Evolutionary conservation across 2,113 vertebrate genomes (phyloP), one percentile per base, ranked within the genome.

Genomic region (Amazona guildingii): DNA sequence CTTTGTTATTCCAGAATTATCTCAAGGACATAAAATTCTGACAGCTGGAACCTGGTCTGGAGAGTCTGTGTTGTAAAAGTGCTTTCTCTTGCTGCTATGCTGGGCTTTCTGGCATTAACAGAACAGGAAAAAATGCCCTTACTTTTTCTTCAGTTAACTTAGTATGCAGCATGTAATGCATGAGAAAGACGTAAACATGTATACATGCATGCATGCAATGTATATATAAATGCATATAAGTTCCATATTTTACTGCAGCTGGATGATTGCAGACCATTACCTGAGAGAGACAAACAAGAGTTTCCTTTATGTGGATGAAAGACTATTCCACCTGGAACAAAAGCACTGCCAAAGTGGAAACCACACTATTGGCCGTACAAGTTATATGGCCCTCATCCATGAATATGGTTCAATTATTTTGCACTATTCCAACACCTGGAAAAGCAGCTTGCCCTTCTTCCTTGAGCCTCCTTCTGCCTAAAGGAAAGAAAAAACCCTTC

Each of bases 1-100:
- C 78, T 97, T 83, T 96, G 95, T 96, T 97, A 96, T 97, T 96
- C 95, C 96, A 96, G 49, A 96, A 96, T 91, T 74, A 87, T 95
- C 96, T 87, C 95, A 63, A 96, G 91, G 92, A 96, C 96, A 96
- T 96, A 97, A 96, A 96, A 95, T 96, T 96, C 91, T 4, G 35
- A 96, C 95, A 96, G 95, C 96, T 97, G 96, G 96, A 96, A 96
- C 96, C 96, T 96, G 96, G n/a, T 76, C 81, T 80, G 89, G 94
- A 96, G 94, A 1, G 33, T 81, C 88, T 94, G 88, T 0, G 88
- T 43, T 91, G 81, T 89, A 88, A 92, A 96, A 96, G 68, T 37
- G 49, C 31, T 94, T 69, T 87, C 68, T 92, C 81, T 74, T 82
- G 83, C 90, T 88, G 90, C 88, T 61, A 78, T 2, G 29, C 91